These are phyloP conservation scores for Chondrosia reniformis DNA, from an alignment of 37 sponge, comb jelly and placozoan genomes.

Conservation along the genomic window DNA sequence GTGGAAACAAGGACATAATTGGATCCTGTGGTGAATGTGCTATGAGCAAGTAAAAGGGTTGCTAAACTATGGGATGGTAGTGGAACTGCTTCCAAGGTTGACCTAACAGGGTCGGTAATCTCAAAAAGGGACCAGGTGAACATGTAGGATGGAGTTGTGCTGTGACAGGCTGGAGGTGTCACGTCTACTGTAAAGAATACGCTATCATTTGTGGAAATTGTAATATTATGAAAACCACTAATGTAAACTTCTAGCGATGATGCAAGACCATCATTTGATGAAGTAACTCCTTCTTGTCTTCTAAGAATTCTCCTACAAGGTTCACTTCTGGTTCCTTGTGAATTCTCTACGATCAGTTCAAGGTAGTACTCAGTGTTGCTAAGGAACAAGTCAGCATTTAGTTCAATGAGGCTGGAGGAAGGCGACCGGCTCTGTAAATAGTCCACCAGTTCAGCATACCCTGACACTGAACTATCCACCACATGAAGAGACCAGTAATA, in stretches of 20 bases:
- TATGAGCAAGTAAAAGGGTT: background rate
- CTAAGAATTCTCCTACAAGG: background rate
- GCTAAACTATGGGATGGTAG: background rate
- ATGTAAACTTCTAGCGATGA: background rate
- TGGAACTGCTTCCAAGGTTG: background rate
- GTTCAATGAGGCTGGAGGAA: constrained; percentile 9
- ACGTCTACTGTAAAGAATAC: background rate
- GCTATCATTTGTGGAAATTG: background rate
- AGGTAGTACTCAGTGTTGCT: constrained; percentile 31
- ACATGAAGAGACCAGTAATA: constrained; percentile 56
- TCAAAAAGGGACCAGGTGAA: background rate
- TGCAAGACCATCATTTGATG: too few relatives aligned
- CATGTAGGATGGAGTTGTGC: background rate
- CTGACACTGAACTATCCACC: constrained; percentile 33
- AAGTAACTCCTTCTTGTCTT: too few relatives aligned
- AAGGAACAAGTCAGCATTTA: constrained; percentile 28
- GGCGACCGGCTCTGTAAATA: constrained; percentile 23
- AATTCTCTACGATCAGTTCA: constrained; percentile 48
- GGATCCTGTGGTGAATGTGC: too few relatives aligned
- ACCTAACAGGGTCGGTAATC: constrained; percentile 21
- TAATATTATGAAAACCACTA: background rate
- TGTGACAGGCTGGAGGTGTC: background rate
- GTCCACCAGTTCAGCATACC: constrained; percentile 23
- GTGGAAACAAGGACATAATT: constrained; percentile 16
- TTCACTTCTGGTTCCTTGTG: constrained; percentile 36